Base-by-base conservation (phyloP, 2,888 invertebrate genomes). In the Oscheius sp. region DNA sequence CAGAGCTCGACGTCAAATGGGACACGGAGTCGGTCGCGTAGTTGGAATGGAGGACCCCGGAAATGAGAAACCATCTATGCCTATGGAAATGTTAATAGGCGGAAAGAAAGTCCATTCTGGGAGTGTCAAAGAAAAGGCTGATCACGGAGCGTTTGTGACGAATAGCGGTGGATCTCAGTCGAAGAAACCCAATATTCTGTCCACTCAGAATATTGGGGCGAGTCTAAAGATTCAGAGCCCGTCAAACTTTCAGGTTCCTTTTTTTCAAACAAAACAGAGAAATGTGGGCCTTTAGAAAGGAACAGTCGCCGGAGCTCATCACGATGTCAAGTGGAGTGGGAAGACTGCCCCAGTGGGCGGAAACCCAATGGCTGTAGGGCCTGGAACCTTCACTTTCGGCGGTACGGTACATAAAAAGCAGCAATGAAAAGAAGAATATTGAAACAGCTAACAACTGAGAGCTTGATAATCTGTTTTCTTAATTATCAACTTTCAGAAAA, bases 371-470 rank as follows among this genome's bases (percentile, higher is more conserved):
- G 82, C 70, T 32, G 76, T 72, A 0, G 82, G 79, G 47, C 66
- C 65, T 5, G 82, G 82, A 57, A 80, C 77, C 21, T 82, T 82
- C 65, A 48, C 76, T 29, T 82, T 82, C 75, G 82, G 82, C 13
- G 42, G 42, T 5, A 42, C 42, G 3, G 42, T 42, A 42, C 42
- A 42, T 42, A 42, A 42, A 0, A 42, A 42, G 7, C 42, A 42
- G 3, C 42, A 42, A 7, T 42, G 7, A 42, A 21, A 21, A 21
- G 21, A 21, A 21, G 21, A 21, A 21, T 21, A 21, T 21, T 21
- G 21, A 0, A 21, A 21, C 21, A 21, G 21, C 21, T 21, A 21
- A 21, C 21, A 21, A 21, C 21, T 21, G 21, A 21, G 21, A 21
- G 21, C 21, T 21, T 21, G 21, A 21, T 21, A 21, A 21, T 21